Evolutionary conservation across 2,797 vertebrate species (phyloP).

Genomic region (Aeoliscus strigatus): DNA sequence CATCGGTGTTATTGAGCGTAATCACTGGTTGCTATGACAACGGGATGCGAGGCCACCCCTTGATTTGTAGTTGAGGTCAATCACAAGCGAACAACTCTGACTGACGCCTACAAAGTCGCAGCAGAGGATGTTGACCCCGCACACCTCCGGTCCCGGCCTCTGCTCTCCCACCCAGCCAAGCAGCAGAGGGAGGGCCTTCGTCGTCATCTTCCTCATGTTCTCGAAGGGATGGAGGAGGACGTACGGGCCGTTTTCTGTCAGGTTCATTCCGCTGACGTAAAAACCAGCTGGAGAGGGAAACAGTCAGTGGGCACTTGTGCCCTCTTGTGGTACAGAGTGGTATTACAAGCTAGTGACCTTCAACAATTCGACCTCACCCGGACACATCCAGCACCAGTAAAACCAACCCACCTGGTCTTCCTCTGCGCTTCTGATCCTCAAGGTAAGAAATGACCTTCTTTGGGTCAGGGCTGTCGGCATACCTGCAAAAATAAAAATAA

Average conservation of each 20-base stretch:
- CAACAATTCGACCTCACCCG: too few relatives aligned
- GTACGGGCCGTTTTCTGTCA: slow-evolving; percentile 65
- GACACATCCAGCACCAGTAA: too few relatives aligned
- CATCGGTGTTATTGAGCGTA: too few relatives aligned
- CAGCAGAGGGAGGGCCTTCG: slow-evolving; percentile 43
- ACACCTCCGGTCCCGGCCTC: slow-evolving; percentile 32
- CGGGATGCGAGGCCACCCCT: not conserved
- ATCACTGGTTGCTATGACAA: too few relatives aligned
- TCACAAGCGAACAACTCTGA: slow-evolving; percentile 63
- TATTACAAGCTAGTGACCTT: too few relatives aligned
- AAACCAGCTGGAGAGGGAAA: slow-evolving; percentile 53
- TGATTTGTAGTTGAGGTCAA: slow-evolving; percentile 64
- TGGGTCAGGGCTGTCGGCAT: slow-evolving; percentile 77
- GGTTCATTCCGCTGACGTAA: slow-evolving; percentile 72
- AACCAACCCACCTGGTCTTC: slow-evolving; percentile 79
- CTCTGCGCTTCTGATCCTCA: slow-evolving; percentile 73
- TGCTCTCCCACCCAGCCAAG: slow-evolving; percentile 65
- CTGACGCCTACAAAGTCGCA: slow-evolving; percentile 66
- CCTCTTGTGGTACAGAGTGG: too few relatives aligned
- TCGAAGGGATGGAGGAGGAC: slow-evolving; percentile 64
- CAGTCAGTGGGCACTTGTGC: too few relatives aligned
- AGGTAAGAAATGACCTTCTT: slow-evolving; percentile 75
- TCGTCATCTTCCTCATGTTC: slow-evolving; percentile 64
- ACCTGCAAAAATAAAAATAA: slow-evolving; percentile 69
- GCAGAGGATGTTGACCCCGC: slow-evolving; percentile 69